Evolutionary conservation across 2,888 invertebrate genomes (phyloP), one percentile per base, ranked within the genome.

Genomic region (Ectropis crepuscularia): DNA sequence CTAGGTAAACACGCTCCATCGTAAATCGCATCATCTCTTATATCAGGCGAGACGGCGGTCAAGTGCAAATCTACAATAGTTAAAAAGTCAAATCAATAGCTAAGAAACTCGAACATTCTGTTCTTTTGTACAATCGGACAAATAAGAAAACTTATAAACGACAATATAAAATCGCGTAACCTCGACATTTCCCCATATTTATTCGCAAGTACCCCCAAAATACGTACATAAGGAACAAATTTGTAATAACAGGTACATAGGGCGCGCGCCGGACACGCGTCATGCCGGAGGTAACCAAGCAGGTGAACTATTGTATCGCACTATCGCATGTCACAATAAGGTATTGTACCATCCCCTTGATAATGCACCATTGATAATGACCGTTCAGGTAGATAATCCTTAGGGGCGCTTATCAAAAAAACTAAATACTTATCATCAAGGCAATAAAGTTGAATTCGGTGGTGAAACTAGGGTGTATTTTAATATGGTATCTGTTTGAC

Each of bases 331-430:
- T 71, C 59, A 82, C 78, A 80, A 80, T 74, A 68, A 71, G 72
- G 72, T 39, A 51, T 10, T 51, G 28, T 71, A 70, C 76, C 71
- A 72, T 74, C 81, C 77, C 79, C 71, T 72, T 67, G 63, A 71
- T 72, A 68, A 74, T 77, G 74, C 76, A 70, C 74, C 79, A 87
- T 84, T 86, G 77, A 82, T 74, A 73, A 70, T 68, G 76, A 80
- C 75, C 88, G 72, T 74, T 87, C 92, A 92, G 90, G 90, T 92
- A 86, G 84, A 87, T 90, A 89, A 92, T 90, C 88, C 84, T 72
- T 71, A 73, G 82, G 87, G 88, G 87, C 82, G 84, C 73, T 68
- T 87, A 87, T 89, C 81, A 78, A 68, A 83, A 64, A 71, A 74
- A 76, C 9, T 47, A 48, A 6, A n/a, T n/a, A 39, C 54, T 9